Percentiles rank a stretch among this genome's conserved stretches.
phyloP scores from a whole-genome alignment of 2,888 invertebrate species.

The Tipula vernalis region DNA sequence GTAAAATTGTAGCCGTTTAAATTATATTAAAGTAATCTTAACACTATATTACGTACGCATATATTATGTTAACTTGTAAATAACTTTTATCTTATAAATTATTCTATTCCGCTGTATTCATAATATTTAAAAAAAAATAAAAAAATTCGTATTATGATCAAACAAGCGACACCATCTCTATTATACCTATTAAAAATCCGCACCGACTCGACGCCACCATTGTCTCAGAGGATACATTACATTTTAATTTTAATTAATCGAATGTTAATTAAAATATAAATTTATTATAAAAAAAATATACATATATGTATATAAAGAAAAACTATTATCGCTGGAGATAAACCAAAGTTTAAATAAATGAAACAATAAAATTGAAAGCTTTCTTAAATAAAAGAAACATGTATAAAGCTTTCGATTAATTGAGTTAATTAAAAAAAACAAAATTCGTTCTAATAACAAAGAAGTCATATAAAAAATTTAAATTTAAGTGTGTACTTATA shows the following conservation, averaged over 20 bases:
- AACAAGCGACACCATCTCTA: not conserved
- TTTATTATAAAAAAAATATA: not conserved
- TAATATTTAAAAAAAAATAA: not conserved
- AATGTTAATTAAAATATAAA: not conserved
- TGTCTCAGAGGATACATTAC: not conserved
- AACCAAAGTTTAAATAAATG: constrained; percentile 27
- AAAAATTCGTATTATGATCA: not conserved
- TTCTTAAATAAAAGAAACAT: not conserved
- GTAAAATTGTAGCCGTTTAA: constrained; percentile 84
- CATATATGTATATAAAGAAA: not conserved
- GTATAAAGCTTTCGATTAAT: not conserved
- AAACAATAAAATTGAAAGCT: not conserved
- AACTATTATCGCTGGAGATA: constrained; percentile 31
- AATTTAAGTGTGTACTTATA: not conserved
- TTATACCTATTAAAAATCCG: not conserved
- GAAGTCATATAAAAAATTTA: not conserved
- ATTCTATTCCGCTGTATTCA: not conserved
- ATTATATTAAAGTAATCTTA: not conserved
- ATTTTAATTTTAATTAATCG: not conserved
- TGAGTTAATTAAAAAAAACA: not conserved
- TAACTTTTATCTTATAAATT: not conserved
- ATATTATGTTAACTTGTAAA: not conserved
- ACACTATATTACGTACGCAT: not conserved
- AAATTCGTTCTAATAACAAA: not conserved
- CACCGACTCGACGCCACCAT: not conserved